Base-by-base conservation (phyloP, 1,140 invertebrate genomes). In the Monomorium pharaonis region DNA sequence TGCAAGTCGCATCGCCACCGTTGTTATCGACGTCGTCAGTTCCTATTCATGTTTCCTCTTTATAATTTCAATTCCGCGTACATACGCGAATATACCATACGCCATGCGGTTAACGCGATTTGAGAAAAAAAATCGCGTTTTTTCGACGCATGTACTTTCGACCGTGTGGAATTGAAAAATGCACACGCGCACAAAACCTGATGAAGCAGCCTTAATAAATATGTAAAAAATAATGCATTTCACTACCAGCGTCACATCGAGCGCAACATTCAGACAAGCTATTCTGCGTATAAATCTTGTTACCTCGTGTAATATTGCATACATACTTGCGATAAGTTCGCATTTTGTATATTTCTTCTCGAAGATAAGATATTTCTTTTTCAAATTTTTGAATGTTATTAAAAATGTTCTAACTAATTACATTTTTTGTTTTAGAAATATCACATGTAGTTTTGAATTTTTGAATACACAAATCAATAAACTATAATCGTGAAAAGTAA, bases 161-260 rank as follows among this genome's bases (percentile, higher is more conserved):
- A 70, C 18, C 14, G 9, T 14, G n/a, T 30, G n/a, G 7, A 83
- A 83, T 83, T 83, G 30, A 83, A 83, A 83, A 58, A 44, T 6
- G 56, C 37, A n/a, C 6, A 24, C 56, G 2, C 37, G 12, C 74
- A 18, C 47, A 44, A n/a, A 47, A n/a, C 7, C 51, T 58, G 67
- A 74, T 83, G 78, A 83, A 83, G 67, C 67, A 58, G 42, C 27
- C 56, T 72, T 83, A 83, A 83, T 72, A 83, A 83, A 83, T 47
- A 83, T 74, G 78, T 83, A 74, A 83, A 83, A 83, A 83, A 83
- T 74, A 83, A 83, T 60, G 54, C 16, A n/a, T 74, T 21, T 72
- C 44, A 27, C 47, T 44, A 30, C n/a, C 18, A 83, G 12, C n/a
- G n/a, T 30, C 18, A 21, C 1, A 21, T 44, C 18, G 1, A 58